Evolutionary conservation across 64 coral and sea anemone species (phyloP), one percentile per base, ranked within the genome.

Genomic region (Hydrozoanthus tunicans): DNA sequence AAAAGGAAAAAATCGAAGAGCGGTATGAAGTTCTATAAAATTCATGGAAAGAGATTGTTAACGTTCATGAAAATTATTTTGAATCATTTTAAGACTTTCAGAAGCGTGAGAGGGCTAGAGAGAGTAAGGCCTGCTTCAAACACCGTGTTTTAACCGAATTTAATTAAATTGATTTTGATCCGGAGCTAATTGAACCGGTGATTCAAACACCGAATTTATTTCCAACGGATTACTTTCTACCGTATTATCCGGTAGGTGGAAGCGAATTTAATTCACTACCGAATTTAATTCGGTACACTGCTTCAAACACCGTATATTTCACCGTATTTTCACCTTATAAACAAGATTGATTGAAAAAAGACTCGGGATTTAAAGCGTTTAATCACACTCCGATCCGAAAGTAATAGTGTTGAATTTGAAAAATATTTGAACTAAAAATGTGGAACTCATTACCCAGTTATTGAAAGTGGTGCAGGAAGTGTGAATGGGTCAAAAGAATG

Each of bases 41-140:
- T 56, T 7, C 10, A 68, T 88, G 83, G 83, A 68, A 72, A 56
- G 53, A 73, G 56, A 72, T 88, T 52, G 51, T 88, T 24, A 58
- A 89, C 24, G 14, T 89, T 54, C 85, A 89, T 65, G 71, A 20
- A 20, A 20, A 20, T 20, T 20, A 51, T 72, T 72, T 27, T 17
- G 27, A 25, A 26, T 26, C 27, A 25, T 72, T 72, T 26, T n/a
- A 25, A 7, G 27, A 51, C 59, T 52, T 74, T 15, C 23, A 89
- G 12, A 53, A 89, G 2, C n/a, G 51, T 74, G 85, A 89, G 15
- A 74, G 57, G 9, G 85, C 85, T 71, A 17, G 7, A 53, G 11
- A 71, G 24, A 89, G 85, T 54, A 20, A 20, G 20, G 20, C 20
- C 20, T 20, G 20, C 20, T 20, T 20, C 20, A 20, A 20, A 20